Evolutionary conservation across 2,888 invertebrate species (phyloP).

Genomic region (Eumacrocentrus americanus): DNA sequence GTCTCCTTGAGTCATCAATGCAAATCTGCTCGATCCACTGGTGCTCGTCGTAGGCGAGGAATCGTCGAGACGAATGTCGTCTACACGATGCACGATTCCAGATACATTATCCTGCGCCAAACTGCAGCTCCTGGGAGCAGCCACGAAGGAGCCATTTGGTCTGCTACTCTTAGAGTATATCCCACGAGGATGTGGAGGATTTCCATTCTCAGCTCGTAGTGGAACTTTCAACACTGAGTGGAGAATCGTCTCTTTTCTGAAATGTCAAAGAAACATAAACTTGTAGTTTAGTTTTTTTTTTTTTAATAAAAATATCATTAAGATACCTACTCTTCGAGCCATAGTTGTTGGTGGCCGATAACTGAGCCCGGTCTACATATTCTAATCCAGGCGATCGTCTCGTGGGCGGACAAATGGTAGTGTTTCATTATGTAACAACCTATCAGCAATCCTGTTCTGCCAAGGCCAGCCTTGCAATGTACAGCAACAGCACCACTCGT

Average conservation of each 20-base stretch:
- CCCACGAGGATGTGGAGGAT: conserved; percentile 54
- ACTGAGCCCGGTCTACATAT: conserved; percentile 88
- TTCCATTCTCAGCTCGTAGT: conserved; percentile 50
- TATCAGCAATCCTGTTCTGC: conserved; percentile 87
- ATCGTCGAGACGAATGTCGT: conserved; percentile 57
- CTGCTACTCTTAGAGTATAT: conserved; percentile 54
- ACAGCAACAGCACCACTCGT: conserved; percentile 81
- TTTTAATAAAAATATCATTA: conserved; percentile 12
- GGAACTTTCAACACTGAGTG: conserved; percentile 53
- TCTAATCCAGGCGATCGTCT: conserved; percentile 87
- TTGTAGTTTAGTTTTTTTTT: not conserved
- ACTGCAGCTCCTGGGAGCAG: conserved; percentile 37
- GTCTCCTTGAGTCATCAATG: conserved; percentile 65
- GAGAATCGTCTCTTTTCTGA: conserved; percentile 52
- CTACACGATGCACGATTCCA: conserved; percentile 57
- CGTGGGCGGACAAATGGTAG: conserved; percentile 78
- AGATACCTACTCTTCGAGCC: conserved; percentile 64
- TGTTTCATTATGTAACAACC: conserved; percentile 89
- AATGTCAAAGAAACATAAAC: conserved; percentile 16
- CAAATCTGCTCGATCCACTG: conserved; percentile 30
- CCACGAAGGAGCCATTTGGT: conserved; percentile 39
- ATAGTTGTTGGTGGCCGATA: conserved; percentile 86
- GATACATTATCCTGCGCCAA: conserved; percentile 55
- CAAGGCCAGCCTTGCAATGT: conserved; percentile 94
- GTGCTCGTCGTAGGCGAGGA: conserved; percentile 40